Conservation (phyloP, 2,888 invertebrate species). For the Teleiodes luculella region DNA sequence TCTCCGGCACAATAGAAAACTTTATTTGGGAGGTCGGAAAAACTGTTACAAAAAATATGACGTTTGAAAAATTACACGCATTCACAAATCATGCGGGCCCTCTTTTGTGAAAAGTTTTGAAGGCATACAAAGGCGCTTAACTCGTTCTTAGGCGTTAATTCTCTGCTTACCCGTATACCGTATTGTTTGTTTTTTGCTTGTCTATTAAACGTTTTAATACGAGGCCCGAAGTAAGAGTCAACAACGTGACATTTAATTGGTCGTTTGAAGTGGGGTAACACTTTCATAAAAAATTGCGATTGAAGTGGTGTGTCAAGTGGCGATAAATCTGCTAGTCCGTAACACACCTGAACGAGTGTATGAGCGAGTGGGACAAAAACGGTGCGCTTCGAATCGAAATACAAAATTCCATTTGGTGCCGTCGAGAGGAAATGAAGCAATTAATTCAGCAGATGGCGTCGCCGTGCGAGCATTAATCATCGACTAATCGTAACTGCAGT, state of each 20-base stretch:
- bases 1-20: conserved; percentile 65
- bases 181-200: conserved; percentile 35
- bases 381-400: conserved; percentile 64
- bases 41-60: conserved; percentile 75
- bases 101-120: conserved; percentile 69
- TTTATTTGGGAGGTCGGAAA: conserved; percentile 65
- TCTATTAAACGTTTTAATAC: conserved; percentile 30
- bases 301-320: conserved; percentile 41
- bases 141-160: conserved; percentile 62
- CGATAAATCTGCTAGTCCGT: conserved; percentile 57
- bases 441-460: conserved; percentile 78
- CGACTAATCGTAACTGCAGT: conserved; percentile 78
- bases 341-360: conserved; percentile 63
- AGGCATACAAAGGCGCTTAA: conserved; percentile 65
- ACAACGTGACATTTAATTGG: conserved; percentile 28
- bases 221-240: conserved; percentile 23
- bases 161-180: conserved; percentile 42
- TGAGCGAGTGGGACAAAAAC: conserved; percentile 56
- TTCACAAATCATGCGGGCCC: conserved; percentile 75
- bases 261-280: conserved; percentile 24
- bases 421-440: conserved; percentile 78
- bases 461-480: conserved; percentile 77
- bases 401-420: conserved; percentile 76
- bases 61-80: conserved; percentile 78
- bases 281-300: conserved; percentile 36